Percentiles rank a stretch among this genome's conserved stretches.
Evolutionary conservation across 1,140 invertebrate genomes (phyloP).

Genomic region (Helicoverpa armigera): DNA sequence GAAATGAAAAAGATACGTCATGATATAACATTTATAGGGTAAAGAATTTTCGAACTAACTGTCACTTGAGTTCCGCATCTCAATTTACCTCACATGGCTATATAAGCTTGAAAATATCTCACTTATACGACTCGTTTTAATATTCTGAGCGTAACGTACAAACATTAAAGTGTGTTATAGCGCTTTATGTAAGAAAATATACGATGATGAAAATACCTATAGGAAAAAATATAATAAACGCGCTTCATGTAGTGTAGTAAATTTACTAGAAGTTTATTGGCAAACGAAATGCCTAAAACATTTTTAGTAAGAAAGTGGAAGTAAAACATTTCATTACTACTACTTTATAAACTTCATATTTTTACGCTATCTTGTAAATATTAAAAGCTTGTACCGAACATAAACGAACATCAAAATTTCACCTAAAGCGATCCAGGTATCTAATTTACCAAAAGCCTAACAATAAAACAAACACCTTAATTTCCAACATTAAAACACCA

Average conservation of each 20-base stretch:
- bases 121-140: neutral
- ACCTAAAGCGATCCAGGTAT: no score
- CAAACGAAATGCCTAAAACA: no score
- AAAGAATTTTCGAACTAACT: neutral
- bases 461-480: no score
- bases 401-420: no score
- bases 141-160: neutral
- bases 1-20: neutral
- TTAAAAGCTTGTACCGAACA: no score
- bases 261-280: neutral
- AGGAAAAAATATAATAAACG: neutral
- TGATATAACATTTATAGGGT: neutral
- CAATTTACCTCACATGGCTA: no score
- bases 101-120: slow-evolving; percentile 1
- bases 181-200: neutral
- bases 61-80: neutral
- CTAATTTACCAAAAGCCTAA: no score
- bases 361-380: no score
- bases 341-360: no score
- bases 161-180: neutral
- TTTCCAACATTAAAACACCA: no score
- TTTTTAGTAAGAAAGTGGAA: neutral
- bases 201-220: slow-evolving; percentile 18
- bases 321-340: neutral
- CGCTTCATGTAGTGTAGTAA: neutral